Conservation (phyloP, 1,140 invertebrate genomes). For the Scaptodrosophila lebanonensis region DNA sequence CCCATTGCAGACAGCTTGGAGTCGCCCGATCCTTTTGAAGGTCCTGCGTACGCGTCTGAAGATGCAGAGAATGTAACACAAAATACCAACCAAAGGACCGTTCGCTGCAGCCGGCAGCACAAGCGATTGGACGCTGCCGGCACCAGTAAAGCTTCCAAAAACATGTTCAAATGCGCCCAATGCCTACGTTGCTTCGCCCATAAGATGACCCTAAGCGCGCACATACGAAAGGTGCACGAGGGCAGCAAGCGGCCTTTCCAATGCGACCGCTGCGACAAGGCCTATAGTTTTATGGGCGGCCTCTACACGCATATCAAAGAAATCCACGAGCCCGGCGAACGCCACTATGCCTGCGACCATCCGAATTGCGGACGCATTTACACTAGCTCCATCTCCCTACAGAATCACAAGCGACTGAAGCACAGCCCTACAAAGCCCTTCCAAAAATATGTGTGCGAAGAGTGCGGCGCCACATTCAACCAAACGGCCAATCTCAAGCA, state of each 20-base stretch:
- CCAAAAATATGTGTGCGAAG: constrained; percentile 59
- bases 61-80: background rate
- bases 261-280: constrained; percentile 66
- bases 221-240: constrained; percentile 67
- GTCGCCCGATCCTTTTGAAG: constrained; percentile 47
- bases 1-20: no score
- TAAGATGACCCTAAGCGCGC: constrained; percentile 54
- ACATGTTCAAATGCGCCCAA: constrained; percentile 53
- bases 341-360: constrained; percentile 52
- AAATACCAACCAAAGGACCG: background rate
- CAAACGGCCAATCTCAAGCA: constrained; percentile 63
- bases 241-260: constrained; percentile 60
- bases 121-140: constrained; percentile 5
- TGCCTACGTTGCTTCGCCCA: constrained; percentile 61
- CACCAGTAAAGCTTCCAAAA: constrained; percentile 31
- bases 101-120: background rate
- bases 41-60: background rate
- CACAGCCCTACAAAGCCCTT: constrained; percentile 17
- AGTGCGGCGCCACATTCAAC: constrained; percentile 67
- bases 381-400: constrained; percentile 62
- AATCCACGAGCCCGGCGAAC: constrained; percentile 45
- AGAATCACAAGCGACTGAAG: constrained; percentile 64
- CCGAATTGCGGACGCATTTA: constrained; percentile 57
- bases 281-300: constrained; percentile 68
- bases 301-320: constrained; percentile 70